Evolutionary conservation across 1,140 invertebrate genomes (phyloP), one percentile per base, ranked within the genome.

Genomic region (Aleiodes sp.): DNA sequence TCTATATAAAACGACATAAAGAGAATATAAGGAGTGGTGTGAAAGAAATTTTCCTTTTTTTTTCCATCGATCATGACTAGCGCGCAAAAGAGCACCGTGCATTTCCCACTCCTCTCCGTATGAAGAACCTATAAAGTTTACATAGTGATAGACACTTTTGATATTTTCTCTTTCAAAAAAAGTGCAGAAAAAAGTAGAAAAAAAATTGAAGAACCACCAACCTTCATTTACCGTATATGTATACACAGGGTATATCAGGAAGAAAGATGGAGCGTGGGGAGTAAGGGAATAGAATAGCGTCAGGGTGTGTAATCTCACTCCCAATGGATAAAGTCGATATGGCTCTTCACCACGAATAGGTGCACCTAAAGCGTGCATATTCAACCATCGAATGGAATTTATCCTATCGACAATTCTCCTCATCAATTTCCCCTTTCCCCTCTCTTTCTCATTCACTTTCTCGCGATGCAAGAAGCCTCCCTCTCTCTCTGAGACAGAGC

Each of bases 371-470:
- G 8, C 12, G 46, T 52, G 46, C 65, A 68, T 68, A 68, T 68
- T 68, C 57, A 61, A 28, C 37, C 46, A 43, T 41, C 65, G 56
- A 57, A 68, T 68, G 65, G 65, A 68, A 68, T 68, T 68, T 68
- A 61, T 60, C 56, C 65, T 68, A 61, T 68, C 56, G 59, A 61
- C 56, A 39, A 68, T 68, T 68, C 65, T 39, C 21, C 59, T 68
- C 65, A 68, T 68, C 65, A 68, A 68, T 68, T 68, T 39, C 37
- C 29, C 21, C 35, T 46, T 65, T 65, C 57, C 28, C 37, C 12
- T 8, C 12, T 10, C 28, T 10, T 43, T 35, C 16, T 8, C 19
- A 31, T 35, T 35, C 19, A 9, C 33, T 24, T 62, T 35, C 60
- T 62, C 33, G 16, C 16, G 19, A 16, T 19, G 9, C 26, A 12